Conservation (phyloP, 2,888 invertebrate genomes). For the Lasiommata megera region DNA sequence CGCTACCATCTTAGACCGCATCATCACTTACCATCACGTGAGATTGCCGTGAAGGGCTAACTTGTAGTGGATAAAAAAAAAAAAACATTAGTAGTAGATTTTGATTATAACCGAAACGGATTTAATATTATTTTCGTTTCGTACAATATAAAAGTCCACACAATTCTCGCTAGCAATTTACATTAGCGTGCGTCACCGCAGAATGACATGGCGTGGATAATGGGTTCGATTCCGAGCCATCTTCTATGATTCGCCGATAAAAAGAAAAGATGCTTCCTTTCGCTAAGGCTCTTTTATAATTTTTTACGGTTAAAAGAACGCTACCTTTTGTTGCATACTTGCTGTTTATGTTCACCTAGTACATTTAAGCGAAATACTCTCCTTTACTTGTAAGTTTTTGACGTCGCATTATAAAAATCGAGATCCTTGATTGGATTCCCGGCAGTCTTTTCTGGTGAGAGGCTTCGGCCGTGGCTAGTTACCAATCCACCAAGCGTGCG, state of each 20-base stretch:
- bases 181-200: conserved; percentile 48
- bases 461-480: too few relatives aligned
- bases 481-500: too few relatives aligned
- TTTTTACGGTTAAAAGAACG: neutral
- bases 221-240: conserved; percentile 61
- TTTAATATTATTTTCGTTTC: neutral
- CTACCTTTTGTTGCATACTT: neutral
- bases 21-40: too few relatives aligned
- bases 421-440: too few relatives aligned
- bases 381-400: too few relatives aligned
- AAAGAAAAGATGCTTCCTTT: conserved; percentile 17
- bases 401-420: too few relatives aligned
- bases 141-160: conserved; percentile 10
- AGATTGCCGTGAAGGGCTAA: too few relatives aligned
- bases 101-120: neutral
- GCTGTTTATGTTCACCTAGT: neutral
- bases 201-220: conserved; percentile 54
- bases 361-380: neutral
- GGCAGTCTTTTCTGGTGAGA: too few relatives aligned
- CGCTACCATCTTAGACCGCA: too few relatives aligned
- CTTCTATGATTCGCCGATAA: conserved; percentile 30
- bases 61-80: too few relatives aligned
- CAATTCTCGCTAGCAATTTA: conserved; percentile 44
- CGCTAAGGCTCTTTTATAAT: conserved; percentile 15
- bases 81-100: too few relatives aligned